Base-by-base conservation (phyloP, 2,113 vertebrate species). In the Patagioenas fasciata region DNA sequence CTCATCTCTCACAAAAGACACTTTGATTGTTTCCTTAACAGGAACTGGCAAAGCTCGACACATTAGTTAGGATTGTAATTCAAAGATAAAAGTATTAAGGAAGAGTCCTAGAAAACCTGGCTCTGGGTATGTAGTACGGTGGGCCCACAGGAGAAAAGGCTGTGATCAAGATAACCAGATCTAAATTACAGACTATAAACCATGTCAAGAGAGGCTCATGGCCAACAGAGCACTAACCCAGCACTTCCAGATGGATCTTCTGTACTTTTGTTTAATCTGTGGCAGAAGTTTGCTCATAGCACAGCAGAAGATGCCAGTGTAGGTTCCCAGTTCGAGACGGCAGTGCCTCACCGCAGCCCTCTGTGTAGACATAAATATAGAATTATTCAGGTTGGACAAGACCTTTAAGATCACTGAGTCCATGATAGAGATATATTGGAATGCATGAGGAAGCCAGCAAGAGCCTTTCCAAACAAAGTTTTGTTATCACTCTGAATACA, bases 311-410 rank as follows among this genome's bases (percentile, higher is more conserved):
- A 72, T 48, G 17, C 28, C 78, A 84, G 15, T 26, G 38, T 40
- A 56, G 15, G 15, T 32, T 80, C 40, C 26, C 38, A 38, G 42
- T n/a, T 28, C 0, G 15, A 71, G 51, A 50, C 44, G 44, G 6
- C 9, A 17, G 32, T 44, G 51, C 16, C 32, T 44, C 40, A 6
- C 31, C 71, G 64, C 44, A 48, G 13, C 25, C 29, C 2, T 0
- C 23, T 66, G 16, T 0, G 1, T 14, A 40, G 36, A 32, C 20
- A 16, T 7, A 31, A n/a, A 18, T 26, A 66, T 0, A 67, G n/a
- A 21, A 38, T 7, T 8, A 9, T 65, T 57, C 31, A 34, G 7
- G 42, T 36, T 58, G 31, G 21, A 44, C 42, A 17, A 73, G 31
- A 73, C 10, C 44, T 47, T 47, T 47, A 47, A 47, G 44, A 47